These are phyloP conservation scores for Ditylenchus weischeri DNA, from an alignment of 2,888 invertebrate species.

Conservation along the genomic window DNA sequence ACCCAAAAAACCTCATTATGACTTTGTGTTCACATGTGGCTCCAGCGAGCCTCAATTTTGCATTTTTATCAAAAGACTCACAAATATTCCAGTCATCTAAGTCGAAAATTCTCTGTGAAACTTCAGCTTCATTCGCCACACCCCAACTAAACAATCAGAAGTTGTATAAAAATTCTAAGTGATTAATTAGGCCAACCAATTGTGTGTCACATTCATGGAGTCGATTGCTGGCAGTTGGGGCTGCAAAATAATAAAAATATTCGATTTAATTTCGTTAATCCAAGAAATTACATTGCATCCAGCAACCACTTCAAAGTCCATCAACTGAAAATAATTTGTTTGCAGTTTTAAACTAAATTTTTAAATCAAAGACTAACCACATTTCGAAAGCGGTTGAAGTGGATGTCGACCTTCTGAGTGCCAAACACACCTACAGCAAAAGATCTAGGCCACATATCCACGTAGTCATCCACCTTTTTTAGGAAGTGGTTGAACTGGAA, in stretches of 20 bases:
- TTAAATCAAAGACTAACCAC: not conserved
- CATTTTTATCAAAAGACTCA: constrained; percentile 58
- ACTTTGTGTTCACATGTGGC: too few species aligned
- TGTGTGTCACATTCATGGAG: constrained; percentile 80
- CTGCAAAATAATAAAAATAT: constrained; percentile 21
- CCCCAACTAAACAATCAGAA: constrained; percentile 72
- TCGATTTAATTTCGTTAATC: not conserved
- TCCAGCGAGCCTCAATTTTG: too few species aligned
- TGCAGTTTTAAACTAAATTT: not conserved
- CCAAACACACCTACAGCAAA: constrained; percentile 87
- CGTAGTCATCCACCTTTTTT: constrained; percentile 42
- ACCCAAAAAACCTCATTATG: too few species aligned
- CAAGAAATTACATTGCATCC: constrained; percentile 63
- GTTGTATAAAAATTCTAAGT: too few species aligned
- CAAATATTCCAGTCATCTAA: constrained; percentile 96
- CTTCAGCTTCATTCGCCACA: constrained; percentile 68
- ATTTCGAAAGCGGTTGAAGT: constrained; percentile 72
- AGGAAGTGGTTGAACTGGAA: constrained; percentile 43
- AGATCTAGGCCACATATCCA: constrained; percentile 66
- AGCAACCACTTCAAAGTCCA: constrained; percentile 83
- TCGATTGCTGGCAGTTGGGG: constrained; percentile 59
- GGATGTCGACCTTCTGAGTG: constrained; percentile 85
- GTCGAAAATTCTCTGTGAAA: constrained; percentile 67
- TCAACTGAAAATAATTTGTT: constrained; percentile 47
- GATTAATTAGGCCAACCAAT: constrained; percentile 66